Evolutionary conservation across 23 tunicate genomes (phyloP), one percentile per base, ranked within the genome.

Genomic region (Ciona savignyi): DNA sequence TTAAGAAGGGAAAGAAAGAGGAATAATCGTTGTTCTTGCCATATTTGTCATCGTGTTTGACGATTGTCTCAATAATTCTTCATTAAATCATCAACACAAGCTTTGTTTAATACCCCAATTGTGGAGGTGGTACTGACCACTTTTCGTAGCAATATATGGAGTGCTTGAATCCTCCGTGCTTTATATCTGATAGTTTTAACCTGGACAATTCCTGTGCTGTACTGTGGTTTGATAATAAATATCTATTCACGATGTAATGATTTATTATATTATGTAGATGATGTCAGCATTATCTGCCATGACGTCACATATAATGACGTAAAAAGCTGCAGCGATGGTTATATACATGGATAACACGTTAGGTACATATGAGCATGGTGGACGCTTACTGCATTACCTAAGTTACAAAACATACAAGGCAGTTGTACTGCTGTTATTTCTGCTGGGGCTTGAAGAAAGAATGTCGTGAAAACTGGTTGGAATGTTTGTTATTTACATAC

Each of bases 1-100:
- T 48, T 25, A 70, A 74, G 29, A 80, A 74, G 23, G 49, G 42
- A 65, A 74, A 28, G 11, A 70, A 79, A 79, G 28, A 70, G 23
- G 65, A 30, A 42, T 42, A 42, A 42, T 42, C 56, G n/a, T 42
- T 42, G 56, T 42, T 42, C 15, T 42, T 9, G 9, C 56, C 56
- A 15, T 42, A n/a, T n/a, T n/a, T n/a, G n/a, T n/a, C n/a, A n/a
- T n/a, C n/a, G n/a, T n/a, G n/a, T n/a, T n/a, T n/a, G n/a, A n/a
- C n/a, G n/a, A n/a, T n/a, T n/a, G n/a, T n/a, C n/a, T n/a, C n/a
- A n/a, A n/a, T n/a, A n/a, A n/a, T n/a, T n/a, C n/a, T n/a, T n/a
- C n/a, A n/a, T n/a, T n/a, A n/a, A n/a, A n/a, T n/a, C n/a, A n/a
- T n/a, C n/a, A n/a, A n/a, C n/a, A n/a, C n/a, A n/a, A n/a, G n/a